Evolutionary conservation across 2,888 invertebrate species (phyloP), one percentile per base, ranked within the genome.

Genomic region (Cheilosia grossa): DNA sequence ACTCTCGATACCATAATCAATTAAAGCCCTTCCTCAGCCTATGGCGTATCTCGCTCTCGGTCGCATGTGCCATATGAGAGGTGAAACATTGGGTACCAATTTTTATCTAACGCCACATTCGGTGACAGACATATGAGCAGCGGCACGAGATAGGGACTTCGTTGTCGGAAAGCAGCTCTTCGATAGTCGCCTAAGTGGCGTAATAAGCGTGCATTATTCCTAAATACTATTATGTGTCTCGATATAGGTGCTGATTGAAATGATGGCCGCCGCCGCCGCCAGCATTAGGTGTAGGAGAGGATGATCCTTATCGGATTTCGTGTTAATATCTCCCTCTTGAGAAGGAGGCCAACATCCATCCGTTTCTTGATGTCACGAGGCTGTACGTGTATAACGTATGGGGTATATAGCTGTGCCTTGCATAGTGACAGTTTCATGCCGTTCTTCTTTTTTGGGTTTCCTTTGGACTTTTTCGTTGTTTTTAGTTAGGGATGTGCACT

Each of bases 231-330:
- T 40, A 51, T 67, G 40, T 59, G 59, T 49, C 6, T 70, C 24
- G 56, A 47, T 61, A 30, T 56, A 74, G 83, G 79, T 79, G 83
- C 61, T 72, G 81, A 85, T 27, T 44, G 75, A 77, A 75, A 72
- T 72, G 56, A 77, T 77, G 67, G 44, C 58, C 49, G 70, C 56
- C 58, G 44, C 58, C 54, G 70, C 61, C 58, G 72, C 61, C 53
- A 61, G 81, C 75, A 33, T 49, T 67, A 61, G 72, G 61, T 73
- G 80, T 66, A 80, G 61, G 61, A 67, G 47, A 75, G 17, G 49
- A 69, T 61, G 85, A 85, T 85, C 81, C 85, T 85, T 85, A 85
- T 85, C 85, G 81, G 56, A 75, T 81, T 75, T 85, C 70, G 80
- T 75, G 66, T 75, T 56, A 40, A 72, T 67, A 78, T 78, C 63